Percentiles rank a stretch among this genome's conserved stretches.
phyloP scores from a whole-genome alignment of 2,797 vertebrate species.

The Hipposideros larvatus region DNA sequence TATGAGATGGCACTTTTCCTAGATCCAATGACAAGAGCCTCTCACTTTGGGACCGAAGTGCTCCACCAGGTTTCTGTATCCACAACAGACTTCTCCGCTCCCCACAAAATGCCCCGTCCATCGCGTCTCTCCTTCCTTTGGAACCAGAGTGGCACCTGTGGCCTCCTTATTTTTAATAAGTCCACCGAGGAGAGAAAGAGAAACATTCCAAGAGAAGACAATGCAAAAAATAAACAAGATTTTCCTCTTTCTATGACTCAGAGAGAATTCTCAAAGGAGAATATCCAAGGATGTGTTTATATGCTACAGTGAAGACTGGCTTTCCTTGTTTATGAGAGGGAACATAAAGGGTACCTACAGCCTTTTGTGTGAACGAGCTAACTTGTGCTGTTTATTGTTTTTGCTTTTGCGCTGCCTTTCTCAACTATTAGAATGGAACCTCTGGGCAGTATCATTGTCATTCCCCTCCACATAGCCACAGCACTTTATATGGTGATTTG shows the following conservation, averaged over 20 bases:
- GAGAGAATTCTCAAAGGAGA: not conserved
- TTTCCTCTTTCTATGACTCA: not conserved
- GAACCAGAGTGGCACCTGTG: not conserved
- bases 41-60: not conserved
- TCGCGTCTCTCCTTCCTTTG: not conserved
- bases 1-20: not conserved
- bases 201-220: not conserved
- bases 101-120: not conserved
- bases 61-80: not conserved
- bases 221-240: not conserved
- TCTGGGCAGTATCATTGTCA: not conserved
- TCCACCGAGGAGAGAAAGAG: not conserved
- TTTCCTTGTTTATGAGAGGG: not conserved
- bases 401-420: not conserved
- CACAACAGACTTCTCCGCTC: not conserved
- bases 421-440: not conserved
- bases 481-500: not conserved
- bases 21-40: too few species aligned
- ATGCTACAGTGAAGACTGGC: not conserved
- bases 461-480: not conserved
- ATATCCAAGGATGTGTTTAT: not conserved
- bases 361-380: not conserved
- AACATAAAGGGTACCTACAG: not conserved
- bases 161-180: not conserved
- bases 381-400: not conserved